A percentile compares a stretch with the other conserved stretches of the same genome.
These are phyloP conservation scores for Aselliscus stoliczkanus DNA, from an alignment of 2,797 vertebrate genomes.

Conservation along the genomic window DNA sequence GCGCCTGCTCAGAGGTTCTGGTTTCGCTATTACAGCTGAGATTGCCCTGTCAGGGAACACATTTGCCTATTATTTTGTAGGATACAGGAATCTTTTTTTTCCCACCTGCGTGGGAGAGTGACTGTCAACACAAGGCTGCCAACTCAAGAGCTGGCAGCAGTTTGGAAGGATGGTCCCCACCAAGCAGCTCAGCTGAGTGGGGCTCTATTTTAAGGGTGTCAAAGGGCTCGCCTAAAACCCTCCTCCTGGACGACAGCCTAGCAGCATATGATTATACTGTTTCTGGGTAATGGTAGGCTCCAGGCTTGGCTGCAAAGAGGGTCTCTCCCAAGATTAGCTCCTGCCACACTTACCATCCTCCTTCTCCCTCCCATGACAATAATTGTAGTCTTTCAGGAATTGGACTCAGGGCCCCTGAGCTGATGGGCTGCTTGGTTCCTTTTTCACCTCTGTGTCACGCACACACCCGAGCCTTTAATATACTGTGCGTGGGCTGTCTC, in stretches of 20 bases:
- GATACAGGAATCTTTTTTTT: not conserved
- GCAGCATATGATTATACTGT: not conserved
- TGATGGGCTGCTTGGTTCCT: not conserved
- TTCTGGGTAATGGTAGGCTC: constrained; percentile 9
- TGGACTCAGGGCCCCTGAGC: not conserved
- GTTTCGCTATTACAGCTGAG: not conserved
- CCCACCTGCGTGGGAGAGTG: constrained; percentile 35
- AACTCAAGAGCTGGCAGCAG: not conserved
- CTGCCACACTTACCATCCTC: not conserved
- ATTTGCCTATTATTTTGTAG: not conserved
- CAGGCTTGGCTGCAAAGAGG: not conserved
- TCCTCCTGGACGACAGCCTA: not conserved
- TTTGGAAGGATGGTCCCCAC: not conserved
- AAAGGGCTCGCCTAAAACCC: not conserved
- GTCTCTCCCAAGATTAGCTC: constrained; percentile 39
- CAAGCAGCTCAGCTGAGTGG: not conserved
- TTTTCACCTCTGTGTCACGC: rapidly evolving
- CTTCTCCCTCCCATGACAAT: constrained; percentile 29
- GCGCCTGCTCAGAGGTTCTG: not conserved
- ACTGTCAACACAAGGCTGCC: not conserved
- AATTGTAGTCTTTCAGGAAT: constrained; percentile 30
- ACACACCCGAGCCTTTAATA: constrained; percentile 18
- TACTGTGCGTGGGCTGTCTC: not conserved
- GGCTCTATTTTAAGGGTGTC: not conserved
- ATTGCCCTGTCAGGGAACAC: not conserved